Evolutionary conservation across 2,888 invertebrate species (phyloP).

Genomic region (Sphaerophoria taeniata): DNA sequence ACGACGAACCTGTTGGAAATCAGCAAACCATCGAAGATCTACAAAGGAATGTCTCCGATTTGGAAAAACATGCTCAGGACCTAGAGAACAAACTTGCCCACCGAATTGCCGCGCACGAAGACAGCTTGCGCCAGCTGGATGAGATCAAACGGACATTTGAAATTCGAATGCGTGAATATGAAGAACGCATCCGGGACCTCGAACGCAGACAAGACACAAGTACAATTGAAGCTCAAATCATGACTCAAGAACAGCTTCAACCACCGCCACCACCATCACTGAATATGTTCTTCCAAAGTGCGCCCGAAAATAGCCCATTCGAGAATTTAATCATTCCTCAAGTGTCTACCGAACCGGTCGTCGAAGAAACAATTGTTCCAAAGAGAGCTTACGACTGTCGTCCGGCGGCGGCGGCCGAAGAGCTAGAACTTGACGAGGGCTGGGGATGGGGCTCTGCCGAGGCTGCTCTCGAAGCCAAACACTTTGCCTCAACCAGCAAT

Average conservation of each 20-base stretch:
- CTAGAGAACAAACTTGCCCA: constrained; percentile 80
- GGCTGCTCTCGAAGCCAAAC: constrained; percentile 83
- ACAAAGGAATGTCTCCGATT: constrained; percentile 81
- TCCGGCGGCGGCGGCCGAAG: constrained; percentile 71
- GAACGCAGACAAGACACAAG: constrained; percentile 75
- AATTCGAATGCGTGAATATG: constrained; percentile 75
- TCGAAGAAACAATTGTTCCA: constrained; percentile 83
- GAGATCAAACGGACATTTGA: constrained; percentile 77
- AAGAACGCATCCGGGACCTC: constrained; percentile 76
- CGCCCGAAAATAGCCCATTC: constrained; percentile 72
- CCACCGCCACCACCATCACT: constrained; percentile 78
- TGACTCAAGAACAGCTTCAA: constrained; percentile 64
- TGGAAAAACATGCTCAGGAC: constrained; percentile 82
- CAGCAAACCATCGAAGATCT: constrained; percentile 82
- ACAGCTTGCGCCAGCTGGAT: constrained; percentile 73
- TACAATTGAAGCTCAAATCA: constrained; percentile 76
- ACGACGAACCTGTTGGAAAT: constrained; percentile 54
- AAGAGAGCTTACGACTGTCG: constrained; percentile 85
- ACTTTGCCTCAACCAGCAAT: constrained; percentile 76
- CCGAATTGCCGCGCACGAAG: constrained; percentile 76
- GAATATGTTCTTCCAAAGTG: constrained; percentile 80
- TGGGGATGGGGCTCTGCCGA: constrained; percentile 84
- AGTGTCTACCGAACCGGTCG: constrained; percentile 77
- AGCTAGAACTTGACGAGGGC: constrained; percentile 75
- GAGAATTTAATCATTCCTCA: constrained; percentile 75